phyloP scores from a whole-genome alignment of 1,140 invertebrate species.

The Listronotus bonariensis region DNA sequence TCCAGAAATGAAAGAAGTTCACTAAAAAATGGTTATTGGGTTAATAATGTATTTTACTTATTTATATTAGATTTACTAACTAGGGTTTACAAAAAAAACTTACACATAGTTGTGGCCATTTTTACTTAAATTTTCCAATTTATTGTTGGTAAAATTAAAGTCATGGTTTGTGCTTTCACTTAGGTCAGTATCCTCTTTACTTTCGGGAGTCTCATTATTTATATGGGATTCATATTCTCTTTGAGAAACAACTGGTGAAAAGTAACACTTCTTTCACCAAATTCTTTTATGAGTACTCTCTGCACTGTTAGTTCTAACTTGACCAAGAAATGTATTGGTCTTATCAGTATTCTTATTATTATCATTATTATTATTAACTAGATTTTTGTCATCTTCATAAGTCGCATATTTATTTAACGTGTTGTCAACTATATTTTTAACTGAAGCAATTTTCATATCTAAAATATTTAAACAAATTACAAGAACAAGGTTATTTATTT shows the following conservation, averaged over 20 bases:
- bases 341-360: constrained; percentile 1
- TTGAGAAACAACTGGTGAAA: constrained; percentile 30
- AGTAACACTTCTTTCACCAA: constrained; percentile 23
- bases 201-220: constrained; percentile 1
- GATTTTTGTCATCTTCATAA: not conserved
- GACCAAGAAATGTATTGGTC: not conserved
- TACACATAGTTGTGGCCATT: not conserved
- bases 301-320: not conserved
- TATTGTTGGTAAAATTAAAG: not conserved
- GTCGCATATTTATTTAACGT: constrained; percentile 26
- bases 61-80: too few species aligned
- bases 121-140: not conserved
- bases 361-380: not conserved
- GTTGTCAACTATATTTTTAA: constrained; percentile 34
- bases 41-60: too few species aligned
- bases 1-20: constrained; percentile 50
- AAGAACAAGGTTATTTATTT: too few species aligned
- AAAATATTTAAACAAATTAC: too few species aligned
- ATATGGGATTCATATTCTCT: constrained; percentile 13
- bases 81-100: not conserved
- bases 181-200: constrained; percentile 1
- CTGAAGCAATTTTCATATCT: constrained; percentile 38
- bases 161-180: not conserved
- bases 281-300: constrained; percentile 15
- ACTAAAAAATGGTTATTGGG: constrained; percentile 32